Conservation (phyloP, 1,140 invertebrate species). For the Pseudomyrmex cubaensis region DNA sequence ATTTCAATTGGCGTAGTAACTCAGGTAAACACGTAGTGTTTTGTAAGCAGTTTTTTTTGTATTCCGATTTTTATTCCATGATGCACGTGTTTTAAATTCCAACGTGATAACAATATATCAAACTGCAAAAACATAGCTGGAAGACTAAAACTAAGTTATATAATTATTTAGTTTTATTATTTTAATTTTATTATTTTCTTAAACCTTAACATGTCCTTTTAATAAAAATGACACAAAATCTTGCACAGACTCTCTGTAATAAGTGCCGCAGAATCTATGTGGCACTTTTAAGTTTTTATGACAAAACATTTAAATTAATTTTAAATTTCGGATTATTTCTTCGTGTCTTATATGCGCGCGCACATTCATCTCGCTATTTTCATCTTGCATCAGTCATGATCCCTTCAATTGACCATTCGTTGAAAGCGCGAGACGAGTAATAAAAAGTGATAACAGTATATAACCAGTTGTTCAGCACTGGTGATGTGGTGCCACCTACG, state of each 20-base stretch:
- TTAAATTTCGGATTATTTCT: neutral
- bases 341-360: no score
- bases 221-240: no score
- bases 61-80: no score
- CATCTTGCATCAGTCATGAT: neutral
- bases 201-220: no score
- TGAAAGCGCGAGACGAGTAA: neutral
- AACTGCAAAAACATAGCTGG: neutral
- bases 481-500: slow-evolving; percentile 73
- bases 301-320: neutral
- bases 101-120: no score
- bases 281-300: neutral
- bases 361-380: no score
- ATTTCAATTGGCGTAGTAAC: slow-evolving; percentile 31
- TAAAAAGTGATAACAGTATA: slow-evolving; percentile 58
- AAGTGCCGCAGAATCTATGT: no score
- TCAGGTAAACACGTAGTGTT: slow-evolving; percentile 43
- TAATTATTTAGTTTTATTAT: no score
- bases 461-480: slow-evolving; percentile 28
- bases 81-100: neutral
- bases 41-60: neutral
- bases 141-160: no score
- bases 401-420: neutral
- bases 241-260: no score
- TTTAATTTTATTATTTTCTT: no score